Conservation (phyloP, 1,140 invertebrate species). For the Procambarus clarkii region DNA sequence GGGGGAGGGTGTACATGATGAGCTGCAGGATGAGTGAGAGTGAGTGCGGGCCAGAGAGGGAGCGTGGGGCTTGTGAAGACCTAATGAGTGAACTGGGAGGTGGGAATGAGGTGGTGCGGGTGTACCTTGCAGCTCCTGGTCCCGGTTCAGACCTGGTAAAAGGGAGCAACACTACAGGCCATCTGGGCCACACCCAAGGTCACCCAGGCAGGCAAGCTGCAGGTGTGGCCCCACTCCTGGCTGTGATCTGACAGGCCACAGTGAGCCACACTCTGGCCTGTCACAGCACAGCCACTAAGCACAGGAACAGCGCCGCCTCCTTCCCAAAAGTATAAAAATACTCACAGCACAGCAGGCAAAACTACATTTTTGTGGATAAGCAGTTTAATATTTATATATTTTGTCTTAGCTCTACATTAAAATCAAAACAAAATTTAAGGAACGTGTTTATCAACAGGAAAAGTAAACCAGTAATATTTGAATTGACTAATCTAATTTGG, state of each 20-base stretch:
- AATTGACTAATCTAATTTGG: not conserved
- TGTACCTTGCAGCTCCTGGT: constrained; percentile 71
- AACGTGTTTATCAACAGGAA: not conserved
- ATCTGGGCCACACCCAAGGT: not conserved
- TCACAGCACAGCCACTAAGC: not conserved
- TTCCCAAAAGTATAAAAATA: not conserved
- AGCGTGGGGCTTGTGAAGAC: not conserved
- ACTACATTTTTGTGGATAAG: constrained; percentile 23
- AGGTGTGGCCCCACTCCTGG: not conserved
- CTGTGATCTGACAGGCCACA: constrained; percentile 17
- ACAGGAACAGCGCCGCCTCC: too few relatives aligned
- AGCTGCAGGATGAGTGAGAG: too few relatives aligned
- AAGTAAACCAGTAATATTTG: not conserved
- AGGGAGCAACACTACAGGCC: constrained; percentile 49
- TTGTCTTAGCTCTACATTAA: not conserved
- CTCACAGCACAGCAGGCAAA: constrained; percentile 45
- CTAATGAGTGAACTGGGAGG: not conserved
- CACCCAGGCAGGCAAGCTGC: not conserved
- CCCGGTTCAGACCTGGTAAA: constrained; percentile 70
- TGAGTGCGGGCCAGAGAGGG: not conserved
- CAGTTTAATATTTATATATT: constrained; percentile 22
- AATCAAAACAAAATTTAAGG: not conserved
- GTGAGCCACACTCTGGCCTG: not conserved
- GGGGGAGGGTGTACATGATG: too few relatives aligned
- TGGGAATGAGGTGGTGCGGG: not conserved